Conservation (phyloP, 2,113 vertebrate species). For the Zingel zingel region DNA sequence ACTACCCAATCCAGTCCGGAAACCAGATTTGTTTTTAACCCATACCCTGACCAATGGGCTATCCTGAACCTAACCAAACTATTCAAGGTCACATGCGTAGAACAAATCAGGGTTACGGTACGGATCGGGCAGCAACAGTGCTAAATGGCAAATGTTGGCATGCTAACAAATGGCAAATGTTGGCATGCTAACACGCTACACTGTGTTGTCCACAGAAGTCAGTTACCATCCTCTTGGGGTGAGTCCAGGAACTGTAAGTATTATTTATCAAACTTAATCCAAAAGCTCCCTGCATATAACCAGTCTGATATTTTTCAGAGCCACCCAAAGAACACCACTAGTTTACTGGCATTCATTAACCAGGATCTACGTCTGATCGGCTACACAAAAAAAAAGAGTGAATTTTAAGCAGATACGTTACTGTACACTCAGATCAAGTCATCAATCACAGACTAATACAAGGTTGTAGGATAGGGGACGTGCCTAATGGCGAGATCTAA, state of each 20-base stretch:
- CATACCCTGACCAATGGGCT: no score
- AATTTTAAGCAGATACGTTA: slow-evolving; percentile 72
- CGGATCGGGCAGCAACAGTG: no score
- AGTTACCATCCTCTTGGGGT: slow-evolving; percentile 15
- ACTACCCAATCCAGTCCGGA: no score
- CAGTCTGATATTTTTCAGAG: slow-evolving; percentile 42
- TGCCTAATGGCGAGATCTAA: slow-evolving; percentile 61
- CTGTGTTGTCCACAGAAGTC: slow-evolving; percentile 16
- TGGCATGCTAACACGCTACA: no score
- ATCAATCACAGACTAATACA: slow-evolving; percentile 74
- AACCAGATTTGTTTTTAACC: no score
- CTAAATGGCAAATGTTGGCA: no score
- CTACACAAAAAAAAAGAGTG: slow-evolving; percentile 40
- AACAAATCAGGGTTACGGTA: no score
- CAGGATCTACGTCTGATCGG: slow-evolving; percentile 43
- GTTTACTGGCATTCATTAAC: slow-evolving; percentile 63
- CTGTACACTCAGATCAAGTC: slow-evolving; percentile 67
- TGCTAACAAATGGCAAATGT: no score
- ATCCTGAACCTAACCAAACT: no score
- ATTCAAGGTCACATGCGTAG: no score
- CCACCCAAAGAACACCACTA: slow-evolving; percentile 42
- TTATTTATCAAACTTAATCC: slow-evolving; percentile 51
- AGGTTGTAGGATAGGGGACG: slow-evolving; percentile 50
- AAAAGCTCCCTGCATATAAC: slow-evolving; percentile 25
- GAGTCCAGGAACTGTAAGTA: slow-evolving; percentile 52